These are phyloP conservation scores for Poliocrania exsul DNA, from an alignment of 2,797 vertebrate genomes.

Conservation along the genomic window DNA sequence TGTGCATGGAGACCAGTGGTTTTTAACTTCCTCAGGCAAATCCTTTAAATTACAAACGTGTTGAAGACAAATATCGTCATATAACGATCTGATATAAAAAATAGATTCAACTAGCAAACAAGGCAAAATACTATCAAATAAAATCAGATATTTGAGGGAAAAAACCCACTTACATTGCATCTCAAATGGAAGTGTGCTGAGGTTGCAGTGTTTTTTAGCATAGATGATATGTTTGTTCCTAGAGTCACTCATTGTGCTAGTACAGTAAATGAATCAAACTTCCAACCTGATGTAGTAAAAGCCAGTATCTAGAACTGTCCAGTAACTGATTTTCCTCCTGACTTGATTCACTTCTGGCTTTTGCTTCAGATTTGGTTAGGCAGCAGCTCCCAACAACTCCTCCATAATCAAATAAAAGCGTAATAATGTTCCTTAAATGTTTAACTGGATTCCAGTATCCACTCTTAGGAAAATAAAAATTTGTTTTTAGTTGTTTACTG, in stretches of 20 bases:
- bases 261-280: not conserved
- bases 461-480: not conserved
- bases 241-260: not conserved
- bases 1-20: not conserved
- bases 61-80: not conserved
- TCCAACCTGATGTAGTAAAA: not conserved
- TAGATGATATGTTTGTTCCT: not conserved
- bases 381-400: not conserved
- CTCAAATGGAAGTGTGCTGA: not conserved
- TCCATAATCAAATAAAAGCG: not conserved
- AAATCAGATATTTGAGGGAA: not conserved
- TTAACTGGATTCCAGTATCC: not conserved
- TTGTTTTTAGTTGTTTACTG: not conserved
- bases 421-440: not conserved
- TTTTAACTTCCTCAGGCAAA: not conserved
- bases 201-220: not conserved
- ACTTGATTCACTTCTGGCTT: not conserved
- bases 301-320: not conserved
- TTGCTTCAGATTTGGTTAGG: not conserved
- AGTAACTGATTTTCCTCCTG: not conserved
- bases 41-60: not conserved
- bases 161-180: not conserved
- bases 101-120: not conserved
- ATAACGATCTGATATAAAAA: not conserved
- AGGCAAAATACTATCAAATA: not conserved